Evolutionary conservation across 2,797 vertebrate species (phyloP).

Genomic region (Centroberyx gerrardi): DNA sequence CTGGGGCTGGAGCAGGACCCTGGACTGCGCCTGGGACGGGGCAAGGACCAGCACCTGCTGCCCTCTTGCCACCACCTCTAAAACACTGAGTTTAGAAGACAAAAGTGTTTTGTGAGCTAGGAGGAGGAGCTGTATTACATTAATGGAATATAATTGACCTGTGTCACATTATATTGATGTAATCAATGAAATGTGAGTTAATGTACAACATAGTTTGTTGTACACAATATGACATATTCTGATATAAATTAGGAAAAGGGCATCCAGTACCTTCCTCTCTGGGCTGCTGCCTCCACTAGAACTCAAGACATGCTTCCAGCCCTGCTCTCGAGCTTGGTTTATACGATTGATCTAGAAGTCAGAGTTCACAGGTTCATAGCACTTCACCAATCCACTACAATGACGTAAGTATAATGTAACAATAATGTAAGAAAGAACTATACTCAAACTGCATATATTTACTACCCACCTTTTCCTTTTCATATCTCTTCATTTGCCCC

Average conservation of each 20-base stretch:
- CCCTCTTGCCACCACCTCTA: constrained; percentile 84
- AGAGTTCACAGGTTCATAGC: constrained; percentile 28
- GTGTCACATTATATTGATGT: not conserved
- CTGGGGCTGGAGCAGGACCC: constrained; percentile 42
- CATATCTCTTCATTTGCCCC: constrained; percentile 92
- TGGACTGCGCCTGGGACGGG: constrained; percentile 43
- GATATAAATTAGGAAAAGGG: not conserved
- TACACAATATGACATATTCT: not conserved
- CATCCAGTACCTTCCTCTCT: constrained; percentile 83
- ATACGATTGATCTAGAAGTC: constrained; percentile 90
- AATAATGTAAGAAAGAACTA: not conserved
- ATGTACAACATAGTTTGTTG: no score
- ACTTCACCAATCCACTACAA: not conserved
- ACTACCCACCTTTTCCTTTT: constrained; percentile 92
- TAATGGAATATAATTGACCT: not conserved
- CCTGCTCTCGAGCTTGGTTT: constrained; percentile 97
- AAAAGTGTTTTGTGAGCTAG: not conserved
- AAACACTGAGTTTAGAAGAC: constrained; percentile 80
- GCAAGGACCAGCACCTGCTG: constrained; percentile 62
- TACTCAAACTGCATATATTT: not conserved
- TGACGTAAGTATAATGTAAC: no score
- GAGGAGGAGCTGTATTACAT: not conserved
- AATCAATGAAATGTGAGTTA: constrained; percentile 3
- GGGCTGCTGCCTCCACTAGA: constrained; percentile 91
- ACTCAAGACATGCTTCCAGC: constrained; percentile 95